Evolutionary conservation across 2,888 invertebrate species (phyloP).

Genomic region (Mactromeris polynyma): DNA sequence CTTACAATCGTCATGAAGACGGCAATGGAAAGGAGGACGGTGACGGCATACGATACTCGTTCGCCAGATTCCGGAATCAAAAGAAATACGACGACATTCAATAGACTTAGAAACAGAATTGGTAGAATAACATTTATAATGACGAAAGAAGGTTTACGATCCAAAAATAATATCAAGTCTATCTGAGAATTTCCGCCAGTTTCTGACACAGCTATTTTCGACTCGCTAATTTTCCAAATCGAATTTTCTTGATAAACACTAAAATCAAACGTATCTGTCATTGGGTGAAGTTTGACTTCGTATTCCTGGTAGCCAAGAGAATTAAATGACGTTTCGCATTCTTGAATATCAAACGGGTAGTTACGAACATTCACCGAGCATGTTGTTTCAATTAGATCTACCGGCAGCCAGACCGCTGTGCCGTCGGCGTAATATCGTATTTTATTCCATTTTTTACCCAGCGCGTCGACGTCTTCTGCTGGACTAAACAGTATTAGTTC

Average conservation of each 20-base stretch:
- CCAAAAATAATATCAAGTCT: neutral
- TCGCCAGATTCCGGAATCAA: slow-evolving; percentile 72
- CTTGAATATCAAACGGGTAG: slow-evolving; percentile 69
- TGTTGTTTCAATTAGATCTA: slow-evolving; percentile 53
- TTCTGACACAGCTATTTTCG: neutral
- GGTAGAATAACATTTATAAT: slow-evolving; percentile 69
- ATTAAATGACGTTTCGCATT: slow-evolving; percentile 55
- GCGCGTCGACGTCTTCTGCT: slow-evolving; percentile 49
- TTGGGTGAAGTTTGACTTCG: slow-evolving; percentile 17
- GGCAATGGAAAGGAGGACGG: slow-evolving; percentile 69
- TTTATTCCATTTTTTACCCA: slow-evolving; percentile 60
- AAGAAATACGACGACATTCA: slow-evolving; percentile 69
- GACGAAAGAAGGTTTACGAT: slow-evolving; percentile 65
- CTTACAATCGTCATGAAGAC: slow-evolving; percentile 72
- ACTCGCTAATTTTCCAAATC: neutral
- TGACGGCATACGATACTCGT: slow-evolving; percentile 67
- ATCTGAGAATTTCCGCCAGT: slow-evolving; percentile 14
- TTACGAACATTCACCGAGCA: slow-evolving; percentile 63
- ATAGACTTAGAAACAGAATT: slow-evolving; percentile 65
- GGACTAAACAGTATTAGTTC: slow-evolving; percentile 63
- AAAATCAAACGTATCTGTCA: neutral
- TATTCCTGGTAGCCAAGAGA: slow-evolving; percentile 47
- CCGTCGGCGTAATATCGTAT: slow-evolving; percentile 50
- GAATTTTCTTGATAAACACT: slow-evolving; percentile 38
- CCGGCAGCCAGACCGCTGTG: slow-evolving; percentile 50